Base-by-base conservation (phyloP, 1,140 invertebrate genomes). In the Dreissena polymorpha region DNA sequence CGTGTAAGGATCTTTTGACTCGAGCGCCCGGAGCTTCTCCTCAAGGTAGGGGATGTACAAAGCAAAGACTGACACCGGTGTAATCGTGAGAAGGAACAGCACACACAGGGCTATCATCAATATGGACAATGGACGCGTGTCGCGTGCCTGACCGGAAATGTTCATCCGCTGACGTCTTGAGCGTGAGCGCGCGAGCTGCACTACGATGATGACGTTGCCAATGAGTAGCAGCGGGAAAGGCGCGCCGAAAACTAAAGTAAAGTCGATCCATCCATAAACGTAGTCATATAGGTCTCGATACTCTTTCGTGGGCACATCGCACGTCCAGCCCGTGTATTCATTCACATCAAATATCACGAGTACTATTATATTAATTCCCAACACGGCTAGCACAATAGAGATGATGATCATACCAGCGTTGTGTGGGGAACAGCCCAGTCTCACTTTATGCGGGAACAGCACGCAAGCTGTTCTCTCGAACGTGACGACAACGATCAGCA, bases 381-480 rank as follows among this genome's bases (percentile, higher is more conserved):
- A 39, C 39, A 39, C 39, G 39, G 8, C 39, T 39, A 39, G 39
- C 8, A 39, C 39, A 39, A 39, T 39, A 5, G 39, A 5, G 39
- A 39, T 8, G 39, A 39, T 39, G 3, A 39, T 39, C 39, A 2
- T 5, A 2, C 39, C 39, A 39, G 39, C n/a, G 39, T 39, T 39
- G 2, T 8, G 39, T 39, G 39, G 39, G 3, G 84, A 88, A 68
- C 78, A 88, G 8, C 74, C 21, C 6, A 57, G 12, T 39, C 60
- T 78, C 0, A 81, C 84, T 21, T 85, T 85, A 23, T 87, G 86
- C 0, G 89, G 89, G 18, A 86, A 70, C 18, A 84, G 85, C 5
- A 89, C 86, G 16, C 83, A 85, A 1, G 87, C 70, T 14, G 84
- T 75, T 12, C 89, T 67, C 39, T 90, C 88, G 10, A 83, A 14